phyloP scores from a whole-genome alignment of 1,140 invertebrate species.

The Laupala kohalensis region DNA sequence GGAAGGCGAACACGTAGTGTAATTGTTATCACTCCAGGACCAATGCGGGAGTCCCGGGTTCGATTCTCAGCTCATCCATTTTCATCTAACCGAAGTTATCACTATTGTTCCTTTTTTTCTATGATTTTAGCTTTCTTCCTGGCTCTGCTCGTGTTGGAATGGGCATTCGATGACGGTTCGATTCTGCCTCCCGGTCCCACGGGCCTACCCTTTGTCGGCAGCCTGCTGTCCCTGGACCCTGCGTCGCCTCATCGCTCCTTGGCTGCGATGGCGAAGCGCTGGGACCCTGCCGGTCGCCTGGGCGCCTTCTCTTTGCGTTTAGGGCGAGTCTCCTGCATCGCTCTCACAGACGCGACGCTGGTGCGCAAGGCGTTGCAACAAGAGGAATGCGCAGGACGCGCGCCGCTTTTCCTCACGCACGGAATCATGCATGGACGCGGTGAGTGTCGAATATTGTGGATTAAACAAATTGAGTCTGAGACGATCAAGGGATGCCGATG shows the following conservation, averaged over 20 bases:
- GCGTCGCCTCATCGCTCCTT: conserved; percentile 53
- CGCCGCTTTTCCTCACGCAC: conserved; percentile 67
- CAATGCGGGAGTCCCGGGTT: no score
- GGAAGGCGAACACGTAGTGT: no score
- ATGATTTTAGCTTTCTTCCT: no score
- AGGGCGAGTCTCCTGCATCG: conserved; percentile 56
- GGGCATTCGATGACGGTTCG: no score
- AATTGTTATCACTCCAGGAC: no score
- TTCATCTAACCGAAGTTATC: no score
- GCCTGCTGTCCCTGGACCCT: conserved; percentile 54
- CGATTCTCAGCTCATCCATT: no score
- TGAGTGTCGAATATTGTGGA: no score
- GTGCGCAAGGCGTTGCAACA: conserved; percentile 54
- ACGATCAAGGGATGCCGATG: no score
- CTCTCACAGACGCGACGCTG: conserved; percentile 55
- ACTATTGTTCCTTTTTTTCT: no score
- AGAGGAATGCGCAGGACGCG: conserved; percentile 53
- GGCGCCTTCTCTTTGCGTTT: conserved; percentile 45
- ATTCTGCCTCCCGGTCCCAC: conserved; percentile 56
- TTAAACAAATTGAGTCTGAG: no score
- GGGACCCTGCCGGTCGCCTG: conserved; percentile 57
- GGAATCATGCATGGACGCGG: conserved; percentile 77
- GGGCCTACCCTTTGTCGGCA: conserved; percentile 63
- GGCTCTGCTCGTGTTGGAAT: no score
- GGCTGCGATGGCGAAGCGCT: conserved; percentile 44